These are phyloP conservation scores for Odontesthes bonariensis DNA, from an alignment of 2,113 vertebrate genomes.

Conservation along the genomic window DNA sequence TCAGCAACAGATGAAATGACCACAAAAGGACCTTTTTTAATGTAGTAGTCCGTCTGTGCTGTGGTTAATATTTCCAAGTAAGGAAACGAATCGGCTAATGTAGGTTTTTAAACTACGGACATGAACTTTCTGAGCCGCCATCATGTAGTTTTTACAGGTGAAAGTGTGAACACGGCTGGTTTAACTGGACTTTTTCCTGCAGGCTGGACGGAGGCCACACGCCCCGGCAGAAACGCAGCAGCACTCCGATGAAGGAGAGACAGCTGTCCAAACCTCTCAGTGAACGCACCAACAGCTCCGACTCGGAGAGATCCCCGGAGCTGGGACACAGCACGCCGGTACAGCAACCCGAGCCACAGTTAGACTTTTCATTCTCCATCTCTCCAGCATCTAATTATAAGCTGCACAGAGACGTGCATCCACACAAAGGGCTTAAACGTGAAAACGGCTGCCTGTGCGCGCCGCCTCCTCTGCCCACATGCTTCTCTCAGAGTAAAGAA, in stretches of 20 bases:
- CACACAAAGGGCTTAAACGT: constrained; percentile 21
- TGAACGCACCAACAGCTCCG: constrained; percentile 90
- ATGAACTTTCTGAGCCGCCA: no score
- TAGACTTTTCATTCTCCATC: neutral
- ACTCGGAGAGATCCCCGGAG: constrained; percentile 90
- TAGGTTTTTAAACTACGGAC: no score
- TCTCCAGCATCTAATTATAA: neutral
- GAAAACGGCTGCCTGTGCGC: constrained; percentile 30
- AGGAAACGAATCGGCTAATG: no score
- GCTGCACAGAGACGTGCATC: neutral
- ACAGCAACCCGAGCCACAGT: neutral
- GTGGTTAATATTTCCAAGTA: no score
- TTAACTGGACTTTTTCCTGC: constrained; percentile 12
- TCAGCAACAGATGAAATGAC: no score
- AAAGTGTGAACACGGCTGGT: no score
- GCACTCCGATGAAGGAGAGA: constrained; percentile 87
- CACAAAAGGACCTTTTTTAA: no score
- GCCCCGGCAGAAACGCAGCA: constrained; percentile 86
- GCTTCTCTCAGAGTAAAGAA: constrained; percentile 31
- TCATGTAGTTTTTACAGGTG: no score
- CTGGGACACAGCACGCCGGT: constrained; percentile 88
- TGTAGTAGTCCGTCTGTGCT: no score
- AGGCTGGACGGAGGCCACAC: constrained; percentile 88
- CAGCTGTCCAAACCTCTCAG: constrained; percentile 90
- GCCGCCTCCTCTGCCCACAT: neutral